Evolutionary conservation across 2,113 vertebrate genomes (phyloP).

Genomic region (Zingel zingel): DNA sequence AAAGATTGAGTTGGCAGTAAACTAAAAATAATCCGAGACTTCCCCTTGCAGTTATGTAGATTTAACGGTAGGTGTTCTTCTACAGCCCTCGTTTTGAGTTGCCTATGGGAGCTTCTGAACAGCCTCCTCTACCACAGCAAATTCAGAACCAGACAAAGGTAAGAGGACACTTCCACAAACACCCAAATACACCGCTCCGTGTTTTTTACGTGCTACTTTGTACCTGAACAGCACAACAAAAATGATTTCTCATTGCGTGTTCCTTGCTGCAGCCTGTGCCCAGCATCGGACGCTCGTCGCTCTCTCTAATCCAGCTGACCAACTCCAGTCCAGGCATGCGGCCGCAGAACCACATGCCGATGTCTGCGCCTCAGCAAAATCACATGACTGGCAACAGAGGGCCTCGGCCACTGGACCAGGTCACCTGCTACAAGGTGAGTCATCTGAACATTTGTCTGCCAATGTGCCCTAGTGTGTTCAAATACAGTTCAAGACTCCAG

Average conservation of each 20-base stretch:
- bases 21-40: background rate
- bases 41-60: background rate
- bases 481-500: background rate
- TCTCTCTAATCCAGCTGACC: conserved; percentile 90
- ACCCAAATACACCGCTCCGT: background rate
- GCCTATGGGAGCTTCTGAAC: conserved; percentile 96
- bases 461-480: background rate
- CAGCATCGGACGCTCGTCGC: conserved; percentile 80
- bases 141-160: conserved; percentile 92
- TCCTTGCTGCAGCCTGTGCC: conserved; percentile 57
- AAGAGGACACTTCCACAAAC: conserved; percentile 12
- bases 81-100: conserved; percentile 96
- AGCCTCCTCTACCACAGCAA: conserved; percentile 93
- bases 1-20: background rate
- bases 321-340: conserved; percentile 90
- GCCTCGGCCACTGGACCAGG: conserved; percentile 95
- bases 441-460: background rate
- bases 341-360: conserved; percentile 87
- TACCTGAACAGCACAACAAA: background rate
- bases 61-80: conserved; percentile 26
- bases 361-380: conserved; percentile 85
- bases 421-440: conserved; percentile 98
- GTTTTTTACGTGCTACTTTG: background rate
- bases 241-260: background rate
- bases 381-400: conserved; percentile 91